Base-by-base conservation (phyloP, 2,797 vertebrate species). In the Hylomyscus alleni region DNA sequence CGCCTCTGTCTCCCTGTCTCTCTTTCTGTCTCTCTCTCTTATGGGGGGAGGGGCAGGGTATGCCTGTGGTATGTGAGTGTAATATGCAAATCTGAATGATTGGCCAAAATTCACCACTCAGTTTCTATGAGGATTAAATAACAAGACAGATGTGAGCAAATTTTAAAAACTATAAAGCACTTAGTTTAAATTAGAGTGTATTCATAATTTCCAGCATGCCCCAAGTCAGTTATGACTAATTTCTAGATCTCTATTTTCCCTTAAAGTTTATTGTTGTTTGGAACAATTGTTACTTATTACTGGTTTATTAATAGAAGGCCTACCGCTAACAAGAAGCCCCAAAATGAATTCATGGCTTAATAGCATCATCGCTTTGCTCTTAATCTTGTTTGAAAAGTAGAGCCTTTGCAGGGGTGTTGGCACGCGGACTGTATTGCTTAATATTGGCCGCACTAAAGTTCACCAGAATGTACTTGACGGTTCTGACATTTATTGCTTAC, bases 291-390 rank as follows among this genome's bases (percentile, higher is more conserved):
- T 88, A 90, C 90, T 97, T 96, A 96, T 96, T 88, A 37, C 75
- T 96, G 26, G 29, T 47, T 95, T 96, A 96, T 97, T 96, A 95
- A 96, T 95, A 97, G 93, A 91, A 75, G 90, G 62, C 22, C 47
- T 89, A 80, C 97, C 95, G 85, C 76, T 92, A 95, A 93, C 24
- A 95, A 93, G 83, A 93, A 93, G 91, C 81, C 72, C 72, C 73
- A 93, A 95, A 96, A 69, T 81, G 89, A 65, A 73, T 65, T 86
- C 52, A 52, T 24, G 58, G 52, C 60, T 97, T 93, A 75, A 62
- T 19, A 50, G 22, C 40, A 29, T 26, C 47, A 29, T 26, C 52
- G 5, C 52, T 93, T 37, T 40, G 80, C 31, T 77, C 85, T 85
- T 95, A 87, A 69, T 80, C 29, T 76, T 60, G 37, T 92, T 89